Evolutionary conservation across 2,888 invertebrate species (phyloP).

Genomic region (Trachelus tabidus): DNA sequence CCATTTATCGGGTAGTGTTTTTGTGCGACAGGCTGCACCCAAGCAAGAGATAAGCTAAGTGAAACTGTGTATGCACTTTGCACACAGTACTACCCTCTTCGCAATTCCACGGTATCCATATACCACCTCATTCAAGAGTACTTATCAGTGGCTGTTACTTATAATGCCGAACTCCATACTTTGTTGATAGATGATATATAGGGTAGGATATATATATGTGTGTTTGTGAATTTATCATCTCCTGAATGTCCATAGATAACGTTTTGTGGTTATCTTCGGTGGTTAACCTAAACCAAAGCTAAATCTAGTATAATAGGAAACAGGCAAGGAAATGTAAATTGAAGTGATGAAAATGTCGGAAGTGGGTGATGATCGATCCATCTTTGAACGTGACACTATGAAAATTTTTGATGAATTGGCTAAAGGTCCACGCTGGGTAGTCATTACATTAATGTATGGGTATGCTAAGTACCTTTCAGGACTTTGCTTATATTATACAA

Average conservation of each 20-base stretch:
- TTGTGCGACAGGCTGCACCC: constrained; percentile 18
- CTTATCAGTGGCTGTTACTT: not conserved
- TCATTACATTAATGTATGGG: not conserved
- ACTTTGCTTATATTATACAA: not conserved
- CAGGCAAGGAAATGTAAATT: not conserved
- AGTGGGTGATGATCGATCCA: not conserved
- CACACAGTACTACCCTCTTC: not conserved
- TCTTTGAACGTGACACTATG: not conserved
- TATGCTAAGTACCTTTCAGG: not conserved
- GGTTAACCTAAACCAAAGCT: not conserved
- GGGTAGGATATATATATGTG: not conserved
- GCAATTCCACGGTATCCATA: not conserved
- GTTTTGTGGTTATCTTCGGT: not conserved
- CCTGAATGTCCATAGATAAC: not conserved
- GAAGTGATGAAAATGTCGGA: not conserved
- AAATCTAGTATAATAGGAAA: not conserved
- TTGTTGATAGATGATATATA: not conserved
- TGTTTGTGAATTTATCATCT: not conserved
- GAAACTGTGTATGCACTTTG: constrained; percentile 38
- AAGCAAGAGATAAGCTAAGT: constrained; percentile 37
- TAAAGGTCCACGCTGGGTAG: not conserved
- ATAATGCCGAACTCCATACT: not conserved
- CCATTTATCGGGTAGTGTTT: constrained; percentile 17
- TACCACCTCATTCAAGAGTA: not conserved
- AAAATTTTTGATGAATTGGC: not conserved